A percentile compares a stretch with the other conserved stretches of the same genome.
Evolutionary conservation across 2,797 vertebrate genomes (phyloP).

Genomic region (Paguma larvata): DNA sequence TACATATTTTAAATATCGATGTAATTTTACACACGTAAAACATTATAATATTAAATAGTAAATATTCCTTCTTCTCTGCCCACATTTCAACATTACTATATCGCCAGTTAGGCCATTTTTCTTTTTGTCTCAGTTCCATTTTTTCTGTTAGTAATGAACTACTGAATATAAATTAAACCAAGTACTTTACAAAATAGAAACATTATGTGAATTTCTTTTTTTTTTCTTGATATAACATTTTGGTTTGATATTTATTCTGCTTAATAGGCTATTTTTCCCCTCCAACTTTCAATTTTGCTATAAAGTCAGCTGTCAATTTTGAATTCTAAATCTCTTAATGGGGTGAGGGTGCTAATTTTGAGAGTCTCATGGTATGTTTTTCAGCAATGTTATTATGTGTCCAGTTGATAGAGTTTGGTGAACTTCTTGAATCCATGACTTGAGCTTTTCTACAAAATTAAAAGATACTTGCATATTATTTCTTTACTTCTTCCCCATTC

Average conservation of each 20-base stretch:
- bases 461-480: neutral
- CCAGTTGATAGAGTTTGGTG: neutral
- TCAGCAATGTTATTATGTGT: neutral
- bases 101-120: neutral
- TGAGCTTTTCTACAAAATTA: too few species aligned
- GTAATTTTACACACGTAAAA: neutral
- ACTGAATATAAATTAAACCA: neutral
- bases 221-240: neutral
- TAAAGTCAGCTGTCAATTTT: neutral
- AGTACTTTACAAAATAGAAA: neutral
- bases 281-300: neutral
- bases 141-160: neutral
- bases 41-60: neutral
- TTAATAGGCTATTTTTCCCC: neutral
- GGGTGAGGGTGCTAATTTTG: neutral
- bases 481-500: neutral
- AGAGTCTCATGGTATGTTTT: neutral
- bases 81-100: neutral
- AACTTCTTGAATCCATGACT: neutral
- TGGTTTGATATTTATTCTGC: neutral
- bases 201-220: neutral
- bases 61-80: neutral
- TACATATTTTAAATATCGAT: slow-evolving; percentile 22
- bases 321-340: neutral
- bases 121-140: neutral